phyloP scores from a whole-genome alignment of 2,888 invertebrate genomes.

The Lasioglossum leucozonium region DNA sequence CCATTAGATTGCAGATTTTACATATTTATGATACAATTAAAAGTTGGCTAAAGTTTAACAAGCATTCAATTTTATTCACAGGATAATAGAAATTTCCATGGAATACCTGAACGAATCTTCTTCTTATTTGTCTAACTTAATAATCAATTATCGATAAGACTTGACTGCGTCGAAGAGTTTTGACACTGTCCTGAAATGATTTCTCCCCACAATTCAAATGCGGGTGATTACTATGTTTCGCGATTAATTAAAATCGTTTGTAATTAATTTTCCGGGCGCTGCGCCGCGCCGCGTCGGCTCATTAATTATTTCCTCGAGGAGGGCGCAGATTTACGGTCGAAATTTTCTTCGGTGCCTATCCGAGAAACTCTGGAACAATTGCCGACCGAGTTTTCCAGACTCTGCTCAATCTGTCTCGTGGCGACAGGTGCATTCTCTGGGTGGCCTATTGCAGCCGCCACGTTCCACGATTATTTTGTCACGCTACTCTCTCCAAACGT shows the following conservation, averaged over 20 bases:
- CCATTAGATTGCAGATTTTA: background rate
- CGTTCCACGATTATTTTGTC: conserved; percentile 64
- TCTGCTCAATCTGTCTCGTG: conserved; percentile 34
- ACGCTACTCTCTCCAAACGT: conserved; percentile 16
- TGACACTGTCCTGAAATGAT: background rate
- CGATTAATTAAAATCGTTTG: conserved; percentile 35
- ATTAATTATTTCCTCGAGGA: conserved; percentile 35
- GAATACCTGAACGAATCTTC: background rate
- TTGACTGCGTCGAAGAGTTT: background rate
- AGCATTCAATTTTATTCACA: background rate
- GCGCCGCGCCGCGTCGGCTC: background rate
- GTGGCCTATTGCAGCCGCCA: conserved; percentile 44
- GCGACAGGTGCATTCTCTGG: conserved; percentile 54
- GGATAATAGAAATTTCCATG: background rate
- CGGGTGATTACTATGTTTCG: background rate
- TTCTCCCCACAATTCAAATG: background rate
- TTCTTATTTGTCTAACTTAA: background rate
- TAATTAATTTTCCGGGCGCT: conserved; percentile 31
- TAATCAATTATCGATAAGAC: background rate
- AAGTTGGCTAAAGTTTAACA: background rate
- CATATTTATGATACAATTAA: background rate
- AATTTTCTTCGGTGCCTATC: conserved; percentile 34
- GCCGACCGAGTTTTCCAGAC: conserved; percentile 50
- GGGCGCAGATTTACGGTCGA: conserved; percentile 51
- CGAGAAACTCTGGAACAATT: conserved; percentile 34